Base-by-base conservation (phyloP, 2,113 vertebrate species). In the Morone chrysops region DNA sequence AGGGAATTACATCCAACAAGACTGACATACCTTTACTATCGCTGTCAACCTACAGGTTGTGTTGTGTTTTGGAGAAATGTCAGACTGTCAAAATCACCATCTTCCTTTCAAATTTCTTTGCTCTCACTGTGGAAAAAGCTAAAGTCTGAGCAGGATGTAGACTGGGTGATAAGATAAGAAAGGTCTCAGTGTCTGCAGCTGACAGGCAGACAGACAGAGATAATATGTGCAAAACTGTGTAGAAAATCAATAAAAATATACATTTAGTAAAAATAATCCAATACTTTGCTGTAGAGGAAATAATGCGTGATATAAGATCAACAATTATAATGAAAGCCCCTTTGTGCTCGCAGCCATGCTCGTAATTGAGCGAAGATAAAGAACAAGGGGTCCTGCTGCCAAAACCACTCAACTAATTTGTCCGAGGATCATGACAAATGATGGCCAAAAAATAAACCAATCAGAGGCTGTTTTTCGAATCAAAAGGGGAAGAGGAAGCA, bases 361-460 rank as follows among this genome's bases (percentile, higher is more conserved):
- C 14, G 5, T 82, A 79, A 85, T 80, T 80, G 67, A 80, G 70
- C 4, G 40, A 77, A 68, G 66, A 83, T 59, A 53, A 87, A 87
- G 67, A 84, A 82, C 66, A 20, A 50, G 48, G 60, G 45, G 76
- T 48, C 47, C 25, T 70, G 54, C 62, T 70, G 80, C 60, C 69
- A 83, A 75, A 89, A 81, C 41, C 40, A 71, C 82, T 81, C 57
- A 56, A 76, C 75, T 88, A 75, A 89, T 93, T 89, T 83, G 82
- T 84, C 43, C 41, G 77, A 74, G 9, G 59, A 82, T 81, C n/a
- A 25, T 86, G 62, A 82, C 76, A 83, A 67, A 50, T 51, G 72
- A 90, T 82, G 81, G 48, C 77, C 78, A 78, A 78, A 81, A 85
- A 89, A 85, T 78, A 87, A 90, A 85, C 60, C 71, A 90, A 86